These are phyloP conservation scores for Drosophila neotestacea DNA, from an alignment of 2,888 invertebrate species.

Conservation along the genomic window DNA sequence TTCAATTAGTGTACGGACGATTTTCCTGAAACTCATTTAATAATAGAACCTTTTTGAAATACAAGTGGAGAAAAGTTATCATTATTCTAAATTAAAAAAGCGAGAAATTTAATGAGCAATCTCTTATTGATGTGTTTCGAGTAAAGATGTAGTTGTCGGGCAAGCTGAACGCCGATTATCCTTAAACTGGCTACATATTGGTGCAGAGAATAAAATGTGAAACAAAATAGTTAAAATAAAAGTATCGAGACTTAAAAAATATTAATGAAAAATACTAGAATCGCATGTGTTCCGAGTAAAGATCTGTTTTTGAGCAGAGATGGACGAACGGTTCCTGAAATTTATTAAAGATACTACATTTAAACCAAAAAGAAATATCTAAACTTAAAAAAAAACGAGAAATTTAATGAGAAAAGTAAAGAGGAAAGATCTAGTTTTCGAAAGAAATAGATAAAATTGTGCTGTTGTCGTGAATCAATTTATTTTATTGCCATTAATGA, in stretches of 20 bases:
- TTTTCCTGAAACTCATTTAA: slow-evolving; percentile 11
- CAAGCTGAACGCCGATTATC: too few relatives aligned
- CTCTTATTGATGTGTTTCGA: too few relatives aligned
- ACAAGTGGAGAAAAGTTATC: not conserved
- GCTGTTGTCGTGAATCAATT: slow-evolving; percentile 34
- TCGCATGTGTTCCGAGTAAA: not conserved
- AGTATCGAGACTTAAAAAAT: not conserved
- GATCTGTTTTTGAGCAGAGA: not conserved
- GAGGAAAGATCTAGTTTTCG: not conserved
- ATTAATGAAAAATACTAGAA: not conserved
- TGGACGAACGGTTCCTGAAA: not conserved
- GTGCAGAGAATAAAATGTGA: too few relatives aligned
- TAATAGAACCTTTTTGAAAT: not conserved
- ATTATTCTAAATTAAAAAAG: too few relatives aligned
- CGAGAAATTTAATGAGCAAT: too few relatives aligned
- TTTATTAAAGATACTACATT: not conserved
- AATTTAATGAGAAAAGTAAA: not conserved
- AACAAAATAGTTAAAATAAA: not conserved
- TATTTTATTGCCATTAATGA: slow-evolving; percentile 51
- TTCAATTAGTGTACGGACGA: slow-evolving; percentile 16
- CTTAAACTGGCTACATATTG: too few relatives aligned
- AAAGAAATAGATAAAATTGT: slow-evolving; percentile 16
- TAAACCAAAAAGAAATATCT: not conserved
- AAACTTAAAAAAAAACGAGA: not conserved
- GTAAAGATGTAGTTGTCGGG: too few relatives aligned